Conservation (phyloP, 2,113 vertebrate species). For the Xiphias gladius region DNA sequence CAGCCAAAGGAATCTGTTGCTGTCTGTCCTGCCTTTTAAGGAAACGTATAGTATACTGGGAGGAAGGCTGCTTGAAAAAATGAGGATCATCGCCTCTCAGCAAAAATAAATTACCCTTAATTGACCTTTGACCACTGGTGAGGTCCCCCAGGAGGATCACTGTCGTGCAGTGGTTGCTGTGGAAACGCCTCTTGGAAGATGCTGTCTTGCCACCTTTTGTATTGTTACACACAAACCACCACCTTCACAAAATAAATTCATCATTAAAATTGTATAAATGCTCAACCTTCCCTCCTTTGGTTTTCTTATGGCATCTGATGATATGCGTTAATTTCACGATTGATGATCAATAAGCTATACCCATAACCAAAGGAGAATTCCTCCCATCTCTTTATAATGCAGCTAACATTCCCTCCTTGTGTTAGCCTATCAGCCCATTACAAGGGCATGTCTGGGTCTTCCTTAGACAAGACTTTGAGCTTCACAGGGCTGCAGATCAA, state of each 20-base stretch:
- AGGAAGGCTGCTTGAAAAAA: constrained; percentile 49
- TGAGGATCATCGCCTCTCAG: constrained; percentile 43
- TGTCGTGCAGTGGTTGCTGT: constrained; percentile 73
- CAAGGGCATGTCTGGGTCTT: constrained; percentile 56
- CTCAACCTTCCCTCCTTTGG: not conserved
- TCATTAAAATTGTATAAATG: not conserved
- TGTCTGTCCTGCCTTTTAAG: constrained; percentile 14
- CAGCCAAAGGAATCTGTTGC: constrained; percentile 2
- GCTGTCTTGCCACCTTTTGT: not conserved
- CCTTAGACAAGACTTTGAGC: constrained; percentile 51
- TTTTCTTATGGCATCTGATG: constrained; percentile 18
- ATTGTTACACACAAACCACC: not conserved
- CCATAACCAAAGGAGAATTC: constrained; percentile 8
- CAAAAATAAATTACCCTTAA: constrained; percentile 76
- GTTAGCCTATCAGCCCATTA: constrained; percentile 55
- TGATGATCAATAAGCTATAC: not conserved
- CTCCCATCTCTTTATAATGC: constrained; percentile 40
- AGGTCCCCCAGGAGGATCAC: constrained; percentile 48
- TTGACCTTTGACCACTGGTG: constrained; percentile 77
- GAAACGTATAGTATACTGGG: not conserved
- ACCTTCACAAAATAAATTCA: not conserved
- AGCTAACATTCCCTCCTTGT: constrained; percentile 31
- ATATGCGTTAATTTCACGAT: constrained; percentile 9
- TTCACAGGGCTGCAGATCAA: constrained; percentile 59
- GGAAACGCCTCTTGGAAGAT: constrained; percentile 69